phyloP scores from a whole-genome alignment of 2,113 vertebrate species.

The Alexandromys fortis region DNA sequence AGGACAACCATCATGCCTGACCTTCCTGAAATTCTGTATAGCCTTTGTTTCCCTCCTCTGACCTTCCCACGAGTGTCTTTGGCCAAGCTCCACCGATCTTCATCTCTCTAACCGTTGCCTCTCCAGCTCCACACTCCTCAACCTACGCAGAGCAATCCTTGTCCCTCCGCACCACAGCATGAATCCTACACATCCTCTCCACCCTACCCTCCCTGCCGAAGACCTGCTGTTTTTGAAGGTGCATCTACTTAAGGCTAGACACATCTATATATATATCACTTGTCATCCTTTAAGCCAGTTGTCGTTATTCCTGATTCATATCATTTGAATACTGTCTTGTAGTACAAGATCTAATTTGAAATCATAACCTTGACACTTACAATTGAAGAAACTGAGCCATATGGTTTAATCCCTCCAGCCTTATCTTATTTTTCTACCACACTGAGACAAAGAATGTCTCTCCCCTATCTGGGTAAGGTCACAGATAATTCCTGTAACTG shows the following conservation, averaged over 20 bases:
- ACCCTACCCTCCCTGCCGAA: neutral
- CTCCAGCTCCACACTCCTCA: neutral
- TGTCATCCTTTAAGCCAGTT: neutral
- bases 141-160: fast-evolving
- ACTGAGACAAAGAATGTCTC: neutral
- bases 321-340: neutral
- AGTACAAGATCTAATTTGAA: neutral
- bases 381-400: neutral
- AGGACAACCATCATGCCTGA: neutral
- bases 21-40: neutral
- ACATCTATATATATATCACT: neutral
- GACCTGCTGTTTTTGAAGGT: fast-evolving
- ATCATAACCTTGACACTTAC: neutral
- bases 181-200: neutral
- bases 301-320: neutral
- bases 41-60: neutral
- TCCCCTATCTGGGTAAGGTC: neutral
- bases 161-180: neutral
- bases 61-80: neutral
- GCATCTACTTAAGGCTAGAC: neutral
- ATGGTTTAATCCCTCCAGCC: neutral
- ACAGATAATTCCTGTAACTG: neutral
- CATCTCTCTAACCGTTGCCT: neutral
- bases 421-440: neutral
- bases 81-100: neutral